These are phyloP conservation scores for Pseudomyrmex sp. DNA, from an alignment of 1,140 invertebrate species.

Conservation along the genomic window DNA sequence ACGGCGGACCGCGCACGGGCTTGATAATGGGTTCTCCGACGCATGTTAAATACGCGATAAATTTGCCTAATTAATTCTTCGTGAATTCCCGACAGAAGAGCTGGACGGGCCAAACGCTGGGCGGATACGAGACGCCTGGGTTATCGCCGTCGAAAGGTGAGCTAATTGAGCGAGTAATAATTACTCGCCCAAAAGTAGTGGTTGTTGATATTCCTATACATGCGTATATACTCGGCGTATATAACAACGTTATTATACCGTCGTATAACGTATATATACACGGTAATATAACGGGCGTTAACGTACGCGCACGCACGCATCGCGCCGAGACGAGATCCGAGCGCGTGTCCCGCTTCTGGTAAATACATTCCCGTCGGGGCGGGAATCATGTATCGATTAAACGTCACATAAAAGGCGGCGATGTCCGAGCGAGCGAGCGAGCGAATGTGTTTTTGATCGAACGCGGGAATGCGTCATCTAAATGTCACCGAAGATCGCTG, in stretches of 20 bases:
- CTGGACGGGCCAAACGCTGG: constrained; percentile 93
- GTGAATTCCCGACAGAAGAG: constrained; percentile 88
- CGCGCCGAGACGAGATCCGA: constrained; percentile 5
- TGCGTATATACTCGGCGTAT: not conserved
- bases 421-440: constrained; percentile 16
- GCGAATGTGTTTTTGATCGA: constrained; percentile 57
- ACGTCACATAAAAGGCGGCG: constrained; percentile 56
- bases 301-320: not conserved
- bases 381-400: constrained; percentile 60
- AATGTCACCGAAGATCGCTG: constrained; percentile 43
- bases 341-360: constrained; percentile 32
- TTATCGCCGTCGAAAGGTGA: constrained; percentile 97
- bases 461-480: constrained; percentile 53
- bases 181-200: too few relatives aligned
- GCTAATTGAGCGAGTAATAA: constrained; percentile 6
- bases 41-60: constrained; percentile 47
- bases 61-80: constrained; percentile 55
- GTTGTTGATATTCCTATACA: too few relatives aligned
- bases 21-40: constrained; percentile 42
- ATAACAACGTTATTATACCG: not conserved
- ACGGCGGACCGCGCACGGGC: constrained; percentile 24
- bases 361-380: constrained; percentile 36
- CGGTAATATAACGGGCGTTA: not conserved
- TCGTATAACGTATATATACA: not conserved
- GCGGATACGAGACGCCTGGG: constrained; percentile 96